A percentile compares a stretch with the other conserved stretches of the same genome.
These are phyloP conservation scores for Noturus placidus DNA, from an alignment of 2,113 vertebrate genomes.

Conservation along the genomic window DNA sequence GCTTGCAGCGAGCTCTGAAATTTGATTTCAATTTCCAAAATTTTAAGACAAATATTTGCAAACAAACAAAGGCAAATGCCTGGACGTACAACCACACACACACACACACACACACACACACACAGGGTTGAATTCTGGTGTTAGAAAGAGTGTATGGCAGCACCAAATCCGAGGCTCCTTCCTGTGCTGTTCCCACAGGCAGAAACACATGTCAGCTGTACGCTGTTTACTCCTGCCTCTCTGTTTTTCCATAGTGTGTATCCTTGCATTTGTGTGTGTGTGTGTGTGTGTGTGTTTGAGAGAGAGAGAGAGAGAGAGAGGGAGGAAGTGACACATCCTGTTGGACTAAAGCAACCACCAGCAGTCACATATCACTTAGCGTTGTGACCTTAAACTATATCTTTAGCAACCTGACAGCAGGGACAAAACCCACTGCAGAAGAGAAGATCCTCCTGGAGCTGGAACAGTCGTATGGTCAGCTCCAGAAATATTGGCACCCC, in stretches of 20 bases:
- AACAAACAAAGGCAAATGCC: slow-evolving; percentile 18
- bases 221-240: slow-evolving; percentile 47
- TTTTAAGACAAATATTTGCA: slow-evolving; percentile 33
- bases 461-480: background rate
- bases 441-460: background rate
- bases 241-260: slow-evolving; percentile 45
- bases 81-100: slow-evolving; percentile 3
- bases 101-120: slow-evolving; percentile 15
- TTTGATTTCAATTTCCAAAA: slow-evolving; percentile 11
- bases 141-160: slow-evolving; percentile 48
- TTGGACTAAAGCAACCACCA: slow-evolving; percentile 40
- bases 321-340: slow-evolving; percentile 52
- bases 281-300: slow-evolving; percentile 30
- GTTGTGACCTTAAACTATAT: slow-evolving; percentile 46
- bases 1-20: slow-evolving; percentile 13
- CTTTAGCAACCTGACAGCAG: slow-evolving; percentile 46
- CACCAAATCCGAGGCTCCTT: slow-evolving; percentile 46
- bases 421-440: slow-evolving; percentile 17
- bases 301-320: slow-evolving; percentile 7
- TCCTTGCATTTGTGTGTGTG: slow-evolving; percentile 36
- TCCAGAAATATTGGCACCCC: background rate
- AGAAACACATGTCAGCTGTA: slow-evolving; percentile 52
- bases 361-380: slow-evolving; percentile 48
- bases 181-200: slow-evolving; percentile 50
- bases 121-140: slow-evolving; percentile 26